Base-by-base conservation (phyloP, 2,888 invertebrate species). In the Lottia scabra region DNA sequence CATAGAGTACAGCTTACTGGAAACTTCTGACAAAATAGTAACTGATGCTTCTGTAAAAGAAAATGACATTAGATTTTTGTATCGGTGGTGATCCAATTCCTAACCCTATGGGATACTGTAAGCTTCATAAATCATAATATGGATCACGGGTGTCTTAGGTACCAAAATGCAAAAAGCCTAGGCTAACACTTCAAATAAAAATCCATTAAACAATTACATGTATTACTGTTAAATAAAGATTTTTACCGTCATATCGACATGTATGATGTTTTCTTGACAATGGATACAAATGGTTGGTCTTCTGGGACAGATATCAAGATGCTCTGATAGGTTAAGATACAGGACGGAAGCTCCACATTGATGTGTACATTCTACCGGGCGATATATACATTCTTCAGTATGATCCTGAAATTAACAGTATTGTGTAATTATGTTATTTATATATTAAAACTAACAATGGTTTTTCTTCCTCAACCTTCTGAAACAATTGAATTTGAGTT, bases 1-100 rank as follows among this genome's bases (percentile, higher is more conserved):
- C 86, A 87, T 30, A 83, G 70, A 8, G 82, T 81, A 72, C 86
- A 87, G 30, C 76, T 78, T 16, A 86, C 84, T 2, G 85, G 86
- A 62, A 85, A 84, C 74, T 83, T 83, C 64, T 75, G 75, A 72
- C 86, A 87, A 26, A 73, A 76, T 68, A 87, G 74, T 46, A 87
- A 75, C 67, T 85, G 82, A 68, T 87, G 87, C 76, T 83, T 84
- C 85, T 84, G 74, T 6, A 78, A 70, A 63, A 12, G 27, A 65
- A 2, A 63, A 44, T 48, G 15, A 48, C 19, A 6, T n/a, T n/a
- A n/a, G n/a, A 38, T 38, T 38, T 38, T 38, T 30, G 5, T 6
- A 38, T 38, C 8, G 10, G 38, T 38, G 38, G 38, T 38, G 38
- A 38, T 4, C 38, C 10, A 38, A 10, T 38, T 38, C 8, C 3